Evolutionary conservation across 2,888 invertebrate genomes (phyloP).

Genomic region (Dolichopus griseipennis): DNA sequence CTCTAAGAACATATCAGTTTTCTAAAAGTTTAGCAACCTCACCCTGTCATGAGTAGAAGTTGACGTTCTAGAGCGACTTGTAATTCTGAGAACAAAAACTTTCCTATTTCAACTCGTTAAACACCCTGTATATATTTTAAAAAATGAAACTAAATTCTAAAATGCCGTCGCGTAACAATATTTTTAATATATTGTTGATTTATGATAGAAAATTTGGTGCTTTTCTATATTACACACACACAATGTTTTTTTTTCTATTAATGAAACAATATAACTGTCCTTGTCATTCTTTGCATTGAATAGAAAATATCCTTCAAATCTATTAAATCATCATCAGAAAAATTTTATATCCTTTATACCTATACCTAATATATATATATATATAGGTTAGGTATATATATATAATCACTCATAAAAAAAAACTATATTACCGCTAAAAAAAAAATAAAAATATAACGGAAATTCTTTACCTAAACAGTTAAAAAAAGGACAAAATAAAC

Average conservation of each 20-base stretch:
- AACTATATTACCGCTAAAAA: neutral
- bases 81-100: no score
- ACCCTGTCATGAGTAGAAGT: no score
- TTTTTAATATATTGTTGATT: neutral
- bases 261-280: neutral
- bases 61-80: no score
- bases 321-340: conserved; percentile 5
- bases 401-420: neutral
- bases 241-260: no score
- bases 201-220: neutral
- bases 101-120: no score
- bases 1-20: no score
- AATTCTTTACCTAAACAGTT: neutral
- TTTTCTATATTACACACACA: no score
- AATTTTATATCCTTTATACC: no score
- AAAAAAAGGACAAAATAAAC: neutral
- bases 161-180: neutral
- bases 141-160: neutral
- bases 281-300: neutral
- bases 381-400: no score
- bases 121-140: no score
- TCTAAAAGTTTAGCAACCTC: no score
- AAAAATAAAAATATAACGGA: neutral
- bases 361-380: no score
- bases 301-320: neutral